Percentiles rank a stretch among this genome's conserved stretches.
Conservation (phyloP, 2,113 vertebrate species). For the Rana temporaria region DNA sequence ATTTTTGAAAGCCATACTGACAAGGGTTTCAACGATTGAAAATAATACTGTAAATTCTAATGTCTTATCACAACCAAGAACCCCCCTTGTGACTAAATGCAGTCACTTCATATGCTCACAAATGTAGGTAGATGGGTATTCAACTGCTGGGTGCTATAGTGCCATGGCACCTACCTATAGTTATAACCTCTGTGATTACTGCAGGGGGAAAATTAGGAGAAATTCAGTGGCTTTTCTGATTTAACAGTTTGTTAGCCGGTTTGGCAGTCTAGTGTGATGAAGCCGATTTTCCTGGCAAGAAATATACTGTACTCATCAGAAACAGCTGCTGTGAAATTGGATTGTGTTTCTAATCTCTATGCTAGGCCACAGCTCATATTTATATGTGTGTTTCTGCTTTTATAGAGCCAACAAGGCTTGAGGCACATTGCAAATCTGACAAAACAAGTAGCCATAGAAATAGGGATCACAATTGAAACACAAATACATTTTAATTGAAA, state of each 20-base stretch:
- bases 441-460: slow-evolving; percentile 10
- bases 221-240: background rate
- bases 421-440: slow-evolving; percentile 18
- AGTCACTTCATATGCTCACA: too few species aligned
- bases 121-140: too few species aligned
- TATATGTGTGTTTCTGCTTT: slow-evolving; percentile 26
- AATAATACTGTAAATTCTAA: too few species aligned
- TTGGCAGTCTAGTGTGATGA: background rate
- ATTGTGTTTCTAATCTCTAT: slow-evolving; percentile 28
- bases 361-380: slow-evolving; percentile 1
- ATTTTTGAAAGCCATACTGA: too few species aligned
- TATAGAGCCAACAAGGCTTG: slow-evolving; percentile 19
- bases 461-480: background rate
- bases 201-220: too few species aligned
- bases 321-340: slow-evolving; percentile 36
- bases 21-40: too few species aligned
- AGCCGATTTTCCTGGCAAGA: slow-evolving; percentile 11
- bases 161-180: too few species aligned
- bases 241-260: background rate
- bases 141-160: too few species aligned
- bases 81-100: too few species aligned
- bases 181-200: too few species aligned
- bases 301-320: background rate
- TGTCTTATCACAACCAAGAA: too few species aligned
- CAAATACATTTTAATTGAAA: too few species aligned